phyloP scores from a whole-genome alignment of 2,888 invertebrate genomes.

The Arge pagana region DNA sequence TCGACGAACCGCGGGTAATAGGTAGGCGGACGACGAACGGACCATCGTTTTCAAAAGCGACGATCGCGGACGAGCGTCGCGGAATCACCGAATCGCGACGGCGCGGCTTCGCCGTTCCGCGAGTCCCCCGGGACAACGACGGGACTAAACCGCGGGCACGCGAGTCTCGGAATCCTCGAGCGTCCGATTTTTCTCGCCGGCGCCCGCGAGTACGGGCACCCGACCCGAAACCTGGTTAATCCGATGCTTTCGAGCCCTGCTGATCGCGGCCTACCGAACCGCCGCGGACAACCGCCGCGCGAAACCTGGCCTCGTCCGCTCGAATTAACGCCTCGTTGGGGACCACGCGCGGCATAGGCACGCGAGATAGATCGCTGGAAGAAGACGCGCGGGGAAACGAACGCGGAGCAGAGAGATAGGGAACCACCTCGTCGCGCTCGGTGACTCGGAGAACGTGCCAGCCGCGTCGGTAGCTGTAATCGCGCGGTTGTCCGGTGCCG shows the following conservation, averaged over 20 bases:
- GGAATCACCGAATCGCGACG: constrained; percentile 33
- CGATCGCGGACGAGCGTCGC: too few species aligned
- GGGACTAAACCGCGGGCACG: constrained; percentile 36
- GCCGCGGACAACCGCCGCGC: constrained; percentile 12
- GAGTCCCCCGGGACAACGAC: constrained; percentile 27
- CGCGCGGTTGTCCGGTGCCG: too few species aligned
- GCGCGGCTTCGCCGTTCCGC: constrained; percentile 23
- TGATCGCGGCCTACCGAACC: constrained; percentile 43
- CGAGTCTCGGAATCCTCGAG: constrained; percentile 14
- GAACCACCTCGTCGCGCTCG: too few species aligned
- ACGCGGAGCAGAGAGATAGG: too few species aligned
- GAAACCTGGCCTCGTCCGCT: constrained; percentile 10
- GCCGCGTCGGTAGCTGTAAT: too few species aligned
- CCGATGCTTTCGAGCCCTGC: constrained; percentile 52
- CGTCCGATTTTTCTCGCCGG: neutral
- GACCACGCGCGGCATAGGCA: constrained; percentile 5
- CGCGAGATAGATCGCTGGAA: too few species aligned
- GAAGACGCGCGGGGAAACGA: too few species aligned
- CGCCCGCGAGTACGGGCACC: constrained; percentile 33
- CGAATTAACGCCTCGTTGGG: constrained; percentile 5
- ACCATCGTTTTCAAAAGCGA: too few species aligned
- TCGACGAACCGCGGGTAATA: too few species aligned
- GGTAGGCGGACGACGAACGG: too few species aligned
- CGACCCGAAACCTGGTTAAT: constrained; percentile 47
- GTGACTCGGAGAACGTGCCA: too few species aligned